Base-by-base conservation (phyloP, 2,113 vertebrate genomes). In the Scolopax mira region DNA sequence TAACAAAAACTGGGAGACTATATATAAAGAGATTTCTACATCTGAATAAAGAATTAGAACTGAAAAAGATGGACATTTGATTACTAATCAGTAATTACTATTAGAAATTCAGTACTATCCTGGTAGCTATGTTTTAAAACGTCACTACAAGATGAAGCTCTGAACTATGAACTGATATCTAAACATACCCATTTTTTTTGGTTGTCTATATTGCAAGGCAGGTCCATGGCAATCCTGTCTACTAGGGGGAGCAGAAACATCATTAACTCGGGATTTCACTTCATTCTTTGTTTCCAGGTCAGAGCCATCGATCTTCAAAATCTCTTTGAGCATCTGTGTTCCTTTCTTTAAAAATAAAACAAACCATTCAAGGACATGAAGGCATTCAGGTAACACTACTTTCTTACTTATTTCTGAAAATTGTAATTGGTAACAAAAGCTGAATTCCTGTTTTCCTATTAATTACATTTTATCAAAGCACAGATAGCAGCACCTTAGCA, bases 321-420 rank as follows among this genome's bases (percentile, higher is more conserved):
- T 99, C 98, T 99, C 99, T 97, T 99, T 99, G 37, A 99, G 97
- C 97, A 99, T 98, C 96, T 98, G 97, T 18, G 99, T 99, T 93
- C 99, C 99, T 96, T 99, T 99, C 99, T 99, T 95, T 82, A 95
- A 94, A 93, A 92, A 87, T 21, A 93, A 96, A 91, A 66, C 25
- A 88, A 81, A 57, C 9, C 30, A 67, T 33, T 94, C 55, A 95
- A 51, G 27, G 72, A 79, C 37, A 61, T 6, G 35, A 58, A 28
- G 51, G 52, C 24, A 58, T 80, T 84, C 65, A 85, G 66, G n/a
- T 27, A 79, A 60, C 39, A 55, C 8, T 37, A 70, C 48, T 23
- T 39, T 62, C 51, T 85, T 57, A 54, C 61, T 58, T 70, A 70
- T 70, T n/a, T 37, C 3, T 51, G 9, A 74, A 52, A 42, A 66